Percentiles rank a stretch among this genome's conserved stretches.
phyloP scores from a whole-genome alignment of 2,797 vertebrate species.

The Hemitrygon akajei region DNA sequence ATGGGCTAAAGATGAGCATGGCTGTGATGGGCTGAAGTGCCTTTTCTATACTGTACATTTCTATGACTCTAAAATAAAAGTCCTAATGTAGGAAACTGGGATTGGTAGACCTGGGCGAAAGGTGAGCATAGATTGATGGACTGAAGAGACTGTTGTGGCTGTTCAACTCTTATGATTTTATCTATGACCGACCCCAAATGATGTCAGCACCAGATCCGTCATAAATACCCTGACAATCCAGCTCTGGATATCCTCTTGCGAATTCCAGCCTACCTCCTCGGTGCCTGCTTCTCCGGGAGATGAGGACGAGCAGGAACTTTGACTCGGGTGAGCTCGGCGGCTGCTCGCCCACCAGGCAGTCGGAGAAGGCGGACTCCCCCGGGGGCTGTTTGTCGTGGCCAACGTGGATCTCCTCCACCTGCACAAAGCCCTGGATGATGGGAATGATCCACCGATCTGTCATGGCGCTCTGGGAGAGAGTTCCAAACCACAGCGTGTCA shows the following conservation, averaged over 20 bases:
- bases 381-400: too few relatives aligned
- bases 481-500: background rate
- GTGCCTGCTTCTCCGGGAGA: background rate
- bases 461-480: background rate
- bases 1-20: too few relatives aligned
- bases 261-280: background rate
- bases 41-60: too few relatives aligned
- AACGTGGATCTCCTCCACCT: background rate
- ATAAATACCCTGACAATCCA: background rate
- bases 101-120: too few relatives aligned
- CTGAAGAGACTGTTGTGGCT: too few relatives aligned
- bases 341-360: background rate
- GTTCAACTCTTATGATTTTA: too few relatives aligned
- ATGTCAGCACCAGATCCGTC: too few relatives aligned
- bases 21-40: too few relatives aligned
- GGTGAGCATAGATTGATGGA: too few relatives aligned
- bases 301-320: background rate
- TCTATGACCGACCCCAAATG: too few relatives aligned
- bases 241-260: background rate
- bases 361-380: background rate
- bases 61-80: too few relatives aligned
- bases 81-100: too few relatives aligned
- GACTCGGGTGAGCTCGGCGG: fast-evolving
- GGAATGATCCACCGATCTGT: background rate
- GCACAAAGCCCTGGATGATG: constrained; percentile 1